phyloP scores from a whole-genome alignment of 1,140 invertebrate species.

The Pogonus chalceus region DNA sequence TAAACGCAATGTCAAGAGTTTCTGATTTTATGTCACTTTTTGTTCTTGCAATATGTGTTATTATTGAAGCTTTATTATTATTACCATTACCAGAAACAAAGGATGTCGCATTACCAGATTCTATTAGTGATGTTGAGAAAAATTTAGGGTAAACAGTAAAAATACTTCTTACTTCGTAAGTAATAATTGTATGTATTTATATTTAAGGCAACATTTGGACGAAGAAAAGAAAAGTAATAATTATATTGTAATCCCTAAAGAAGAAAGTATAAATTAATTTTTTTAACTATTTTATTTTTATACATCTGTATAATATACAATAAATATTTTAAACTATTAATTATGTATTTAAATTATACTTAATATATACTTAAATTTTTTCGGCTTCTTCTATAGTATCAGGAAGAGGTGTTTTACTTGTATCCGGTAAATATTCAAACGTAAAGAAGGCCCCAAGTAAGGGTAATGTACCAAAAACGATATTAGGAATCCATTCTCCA shows the following conservation, averaged over 20 bases:
- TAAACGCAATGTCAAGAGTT: constrained; percentile 47
- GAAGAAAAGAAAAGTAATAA: no score
- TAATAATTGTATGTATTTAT: no score
- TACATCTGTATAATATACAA: no score
- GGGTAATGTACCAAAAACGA: not conserved
- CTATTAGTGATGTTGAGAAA: constrained; percentile 60
- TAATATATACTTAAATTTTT: not conserved
- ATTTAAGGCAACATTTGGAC: no score
- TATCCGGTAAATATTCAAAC: not conserved
- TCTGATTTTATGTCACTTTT: constrained; percentile 49
- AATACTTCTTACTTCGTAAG: no score
- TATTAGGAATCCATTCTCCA: not conserved
- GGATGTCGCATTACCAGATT: constrained; percentile 59
- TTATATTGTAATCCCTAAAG: no score
- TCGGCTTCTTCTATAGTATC: not conserved
- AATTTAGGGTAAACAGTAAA: constrained; percentile 53
- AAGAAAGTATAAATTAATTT: no score
- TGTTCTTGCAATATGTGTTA: constrained; percentile 44
- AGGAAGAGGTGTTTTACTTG: not conserved
- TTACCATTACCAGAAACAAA: constrained; percentile 64
- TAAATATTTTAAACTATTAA: no score
- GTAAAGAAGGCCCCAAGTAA: not conserved
- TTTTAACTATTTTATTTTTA: no score
- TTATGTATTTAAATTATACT: no score
- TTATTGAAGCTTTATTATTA: constrained; percentile 48